phyloP scores from a whole-genome alignment of 2,888 invertebrate genomes.

The Drosophila infuscata region DNA sequence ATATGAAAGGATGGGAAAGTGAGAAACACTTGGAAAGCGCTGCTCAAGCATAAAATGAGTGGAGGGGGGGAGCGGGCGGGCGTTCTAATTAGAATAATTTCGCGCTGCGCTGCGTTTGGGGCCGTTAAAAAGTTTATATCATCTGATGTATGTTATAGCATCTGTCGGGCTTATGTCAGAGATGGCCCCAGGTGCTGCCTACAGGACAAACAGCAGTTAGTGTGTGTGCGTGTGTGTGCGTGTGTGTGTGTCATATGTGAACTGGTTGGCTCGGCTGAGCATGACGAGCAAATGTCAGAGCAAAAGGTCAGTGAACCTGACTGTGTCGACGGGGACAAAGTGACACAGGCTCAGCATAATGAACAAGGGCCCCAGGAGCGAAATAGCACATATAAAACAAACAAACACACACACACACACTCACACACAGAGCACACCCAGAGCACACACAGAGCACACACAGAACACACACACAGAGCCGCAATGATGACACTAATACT shows the following conservation, averaged over 20 bases:
- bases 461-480: constrained; percentile 1
- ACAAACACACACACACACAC: constrained; percentile 9
- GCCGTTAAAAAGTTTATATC: constrained; percentile 59
- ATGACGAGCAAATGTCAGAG: constrained; percentile 69
- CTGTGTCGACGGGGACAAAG: constrained; percentile 38
- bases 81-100: constrained; percentile 77
- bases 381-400: constrained; percentile 28
- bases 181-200: constrained; percentile 52
- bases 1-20: constrained; percentile 16
- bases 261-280: constrained; percentile 46
- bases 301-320: constrained; percentile 67
- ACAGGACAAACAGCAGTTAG: constrained; percentile 53
- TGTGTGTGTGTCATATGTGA: constrained; percentile 5
- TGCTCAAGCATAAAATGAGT: constrained; percentile 1
- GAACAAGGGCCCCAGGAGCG: constrained; percentile 41
- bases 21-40: constrained; percentile 24
- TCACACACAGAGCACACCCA: constrained; percentile 1
- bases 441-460: constrained; percentile 3
- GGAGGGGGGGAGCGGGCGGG: background rate
- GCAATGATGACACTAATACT: constrained; percentile 5
- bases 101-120: constrained; percentile 70
- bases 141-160: constrained; percentile 47
- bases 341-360: constrained; percentile 58
- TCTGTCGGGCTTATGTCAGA: constrained; percentile 16
- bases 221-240: constrained; percentile 14